Conservation (phyloP, 2,113 vertebrate genomes). For the Larimichthys crocea region DNA sequence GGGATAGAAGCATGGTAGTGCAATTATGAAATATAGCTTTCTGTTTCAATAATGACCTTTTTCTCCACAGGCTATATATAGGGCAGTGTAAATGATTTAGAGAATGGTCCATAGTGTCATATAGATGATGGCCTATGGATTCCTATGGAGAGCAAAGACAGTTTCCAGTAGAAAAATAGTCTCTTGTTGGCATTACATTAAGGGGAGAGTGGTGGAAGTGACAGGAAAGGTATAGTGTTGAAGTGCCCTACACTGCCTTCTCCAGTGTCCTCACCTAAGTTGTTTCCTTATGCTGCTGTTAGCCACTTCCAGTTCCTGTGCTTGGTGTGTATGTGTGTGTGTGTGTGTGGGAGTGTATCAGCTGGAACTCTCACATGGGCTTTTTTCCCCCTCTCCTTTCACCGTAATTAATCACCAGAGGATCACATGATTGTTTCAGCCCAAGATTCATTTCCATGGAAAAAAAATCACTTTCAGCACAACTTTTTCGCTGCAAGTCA, state of each 20-base stretch:
- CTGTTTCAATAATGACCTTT: constrained; percentile 75
- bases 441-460: constrained; percentile 43
- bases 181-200: constrained; percentile 23
- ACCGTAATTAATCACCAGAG: constrained; percentile 69
- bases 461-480: constrained; percentile 38
- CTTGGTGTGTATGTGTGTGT: constrained; percentile 38
- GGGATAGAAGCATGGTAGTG: constrained; percentile 68
- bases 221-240: constrained; percentile 38
- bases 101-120: constrained; percentile 55
- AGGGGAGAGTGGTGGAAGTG: constrained; percentile 30
- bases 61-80: constrained; percentile 71
- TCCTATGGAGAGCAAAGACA: constrained; percentile 26
- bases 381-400: constrained; percentile 29
- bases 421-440: constrained; percentile 49
- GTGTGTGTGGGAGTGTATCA: constrained; percentile 39
- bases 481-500: constrained; percentile 52
- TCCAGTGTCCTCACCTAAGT: constrained; percentile 24
- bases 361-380: constrained; percentile 29
- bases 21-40: constrained; percentile 81
- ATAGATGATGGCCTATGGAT: constrained; percentile 66
- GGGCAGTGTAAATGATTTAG: constrained; percentile 67
- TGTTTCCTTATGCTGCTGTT: constrained; percentile 43
- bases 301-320: constrained; percentile 45
- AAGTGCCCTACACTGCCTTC: background rate
- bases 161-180: constrained; percentile 42